Evolutionary conservation across 37 sponge, comb jelly and placozoan genomes (phyloP).

Genomic region (Cliona cf. orientalis): DNA sequence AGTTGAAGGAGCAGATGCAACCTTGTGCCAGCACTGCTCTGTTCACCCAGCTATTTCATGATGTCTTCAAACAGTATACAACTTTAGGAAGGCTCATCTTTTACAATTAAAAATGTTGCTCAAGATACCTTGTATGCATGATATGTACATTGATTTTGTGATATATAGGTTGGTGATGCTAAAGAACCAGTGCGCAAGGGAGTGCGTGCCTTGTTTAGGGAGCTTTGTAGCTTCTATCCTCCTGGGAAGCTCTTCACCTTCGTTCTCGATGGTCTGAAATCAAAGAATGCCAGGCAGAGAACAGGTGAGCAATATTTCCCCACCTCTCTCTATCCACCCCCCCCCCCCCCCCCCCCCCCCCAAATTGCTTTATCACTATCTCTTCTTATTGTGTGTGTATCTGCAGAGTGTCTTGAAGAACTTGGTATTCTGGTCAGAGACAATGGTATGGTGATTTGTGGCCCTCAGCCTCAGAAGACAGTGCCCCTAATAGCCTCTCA

Average conservation of each 20-base stretch:
- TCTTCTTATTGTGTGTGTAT: too few species aligned
- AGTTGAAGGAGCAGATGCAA: constrained; percentile 90
- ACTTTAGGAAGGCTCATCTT: too few species aligned
- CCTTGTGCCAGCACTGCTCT: constrained; percentile 71
- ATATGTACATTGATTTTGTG: too few species aligned
- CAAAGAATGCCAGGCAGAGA: constrained; percentile 85
- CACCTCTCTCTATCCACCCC: neutral
- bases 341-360: too few species aligned
- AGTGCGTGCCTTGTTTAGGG: constrained; percentile 76
- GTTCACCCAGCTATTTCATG: constrained; percentile 81
- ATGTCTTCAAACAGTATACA: constrained; percentile 89
- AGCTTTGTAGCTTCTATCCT: constrained; percentile 84
- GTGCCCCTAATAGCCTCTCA: constrained; percentile 72
- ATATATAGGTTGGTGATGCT: constrained; percentile 82
- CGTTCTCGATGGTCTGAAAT: constrained; percentile 87
- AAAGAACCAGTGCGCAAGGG: constrained; percentile 91
- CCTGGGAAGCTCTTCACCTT: constrained; percentile 73
- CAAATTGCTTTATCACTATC: too few species aligned
- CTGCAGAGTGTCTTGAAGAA: constrained; percentile 85
- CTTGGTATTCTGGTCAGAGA: constrained; percentile 86
- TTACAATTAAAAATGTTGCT: too few species aligned
- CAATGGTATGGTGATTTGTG: constrained; percentile 87
- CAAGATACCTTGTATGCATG: too few species aligned
- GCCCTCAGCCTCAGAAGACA: constrained; percentile 83
- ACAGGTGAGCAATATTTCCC: constrained; percentile 50